Percentiles rank a stretch among this genome's conserved stretches.
These are phyloP conservation scores for Rhodeus uyekii DNA, from an alignment of 2,797 vertebrate genomes.

Conservation along the genomic window DNA sequence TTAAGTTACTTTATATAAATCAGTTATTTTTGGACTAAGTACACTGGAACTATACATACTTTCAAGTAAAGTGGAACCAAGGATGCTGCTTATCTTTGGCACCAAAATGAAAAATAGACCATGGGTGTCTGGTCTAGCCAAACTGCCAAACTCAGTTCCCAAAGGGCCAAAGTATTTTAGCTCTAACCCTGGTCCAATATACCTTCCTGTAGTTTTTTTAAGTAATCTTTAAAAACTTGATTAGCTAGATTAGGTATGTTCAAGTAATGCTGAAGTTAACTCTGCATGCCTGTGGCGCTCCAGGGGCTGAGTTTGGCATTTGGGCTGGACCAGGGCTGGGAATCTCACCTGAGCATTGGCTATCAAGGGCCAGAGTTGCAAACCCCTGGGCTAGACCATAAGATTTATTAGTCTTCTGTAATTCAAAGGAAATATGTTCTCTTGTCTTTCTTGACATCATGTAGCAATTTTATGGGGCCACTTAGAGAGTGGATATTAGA, in stretches of 20 bases:
- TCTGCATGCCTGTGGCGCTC: not conserved
- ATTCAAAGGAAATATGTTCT: not conserved
- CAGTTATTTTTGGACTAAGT: too few species aligned
- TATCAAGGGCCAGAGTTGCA: not conserved
- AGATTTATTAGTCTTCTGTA: not conserved
- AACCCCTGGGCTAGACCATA: not conserved
- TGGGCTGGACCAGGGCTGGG: not conserved
- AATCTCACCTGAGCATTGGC: not conserved
- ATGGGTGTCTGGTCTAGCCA: too few species aligned
- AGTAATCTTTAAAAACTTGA: not conserved
- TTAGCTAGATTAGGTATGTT: not conserved
- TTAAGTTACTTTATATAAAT: too few species aligned
- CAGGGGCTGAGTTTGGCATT: not conserved
- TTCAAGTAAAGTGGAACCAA: not conserved
- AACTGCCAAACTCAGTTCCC: not conserved
- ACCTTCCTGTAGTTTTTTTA: not conserved
- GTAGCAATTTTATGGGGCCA: not conserved
- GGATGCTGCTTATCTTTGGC: not conserved
- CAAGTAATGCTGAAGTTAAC: not conserved
- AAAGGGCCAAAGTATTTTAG: not conserved
- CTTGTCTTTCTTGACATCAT: too few species aligned
- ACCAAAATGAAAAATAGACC: not conserved
- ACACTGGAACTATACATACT: too few species aligned
- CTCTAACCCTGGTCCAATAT: not conserved
- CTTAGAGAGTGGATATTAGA: not conserved